These are phyloP conservation scores for Calosoma granatense DNA, from an alignment of 1,140 invertebrate genomes.

Conservation along the genomic window DNA sequence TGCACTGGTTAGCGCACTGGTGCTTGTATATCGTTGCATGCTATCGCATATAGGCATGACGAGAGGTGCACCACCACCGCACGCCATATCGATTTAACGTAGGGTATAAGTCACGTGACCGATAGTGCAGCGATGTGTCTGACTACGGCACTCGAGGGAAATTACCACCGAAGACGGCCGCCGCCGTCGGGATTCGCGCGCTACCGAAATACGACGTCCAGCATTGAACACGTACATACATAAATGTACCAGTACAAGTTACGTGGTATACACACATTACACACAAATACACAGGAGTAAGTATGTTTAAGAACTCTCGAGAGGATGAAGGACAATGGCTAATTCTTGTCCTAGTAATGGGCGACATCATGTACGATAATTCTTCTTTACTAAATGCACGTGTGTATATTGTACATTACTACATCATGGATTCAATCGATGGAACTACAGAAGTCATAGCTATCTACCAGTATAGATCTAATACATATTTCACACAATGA, in stretches of 20 bases:
- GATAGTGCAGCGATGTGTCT: conserved; percentile 5
- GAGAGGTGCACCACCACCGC: background rate
- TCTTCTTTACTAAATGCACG: no score
- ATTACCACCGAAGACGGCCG: conserved; percentile 5
- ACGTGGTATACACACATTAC: no score
- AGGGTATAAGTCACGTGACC: conserved; percentile 6
- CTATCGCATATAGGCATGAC: background rate
- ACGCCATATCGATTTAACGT: conserved; percentile 7
- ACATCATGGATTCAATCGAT: no score
- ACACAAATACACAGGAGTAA: no score
- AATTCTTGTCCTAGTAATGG: no score
- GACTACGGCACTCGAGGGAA: conserved; percentile 7
- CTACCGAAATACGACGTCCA: background rate
- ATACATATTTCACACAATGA: no score
- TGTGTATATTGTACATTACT: no score
- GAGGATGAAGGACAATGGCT: no score
- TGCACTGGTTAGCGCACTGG: background rate
- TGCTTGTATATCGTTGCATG: background rate
- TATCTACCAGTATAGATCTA: no score
- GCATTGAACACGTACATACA: background rate
- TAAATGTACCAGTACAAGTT: background rate
- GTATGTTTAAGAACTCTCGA: no score
- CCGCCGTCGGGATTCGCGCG: background rate
- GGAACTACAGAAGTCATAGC: no score
- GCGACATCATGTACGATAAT: no score